A percentile compares a stretch with the other conserved stretches of the same genome.
These are phyloP conservation scores for Scolanthus callimorphus DNA, from an alignment of 92 coral and sea anemone species.

Conservation along the genomic window DNA sequence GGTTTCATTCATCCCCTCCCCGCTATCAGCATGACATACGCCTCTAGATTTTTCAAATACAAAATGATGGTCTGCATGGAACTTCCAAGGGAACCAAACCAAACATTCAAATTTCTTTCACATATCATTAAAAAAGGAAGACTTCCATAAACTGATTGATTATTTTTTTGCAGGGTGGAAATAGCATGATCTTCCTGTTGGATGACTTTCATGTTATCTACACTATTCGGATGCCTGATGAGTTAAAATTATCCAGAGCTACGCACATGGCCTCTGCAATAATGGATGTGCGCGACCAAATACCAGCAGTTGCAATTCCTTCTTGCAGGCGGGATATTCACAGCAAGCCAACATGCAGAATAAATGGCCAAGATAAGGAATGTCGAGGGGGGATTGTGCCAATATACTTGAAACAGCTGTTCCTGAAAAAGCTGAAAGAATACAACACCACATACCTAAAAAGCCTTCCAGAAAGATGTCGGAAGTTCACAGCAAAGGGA, in stretches of 20 bases:
- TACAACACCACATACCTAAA: not conserved
- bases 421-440: not conserved
- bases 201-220: conserved; percentile 52
- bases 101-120: no score
- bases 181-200: conserved; percentile 10
- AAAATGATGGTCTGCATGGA: no score
- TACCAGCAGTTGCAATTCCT: conserved; percentile 14
- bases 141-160: no score
- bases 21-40: no score
- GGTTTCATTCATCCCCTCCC: no score
- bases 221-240: conserved; percentile 35
- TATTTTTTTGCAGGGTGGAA: conserved; percentile 6
- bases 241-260: conserved; percentile 42
- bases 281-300: conserved; percentile 26
- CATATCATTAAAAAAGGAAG: no score
- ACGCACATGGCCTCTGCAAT: conserved; percentile 49
- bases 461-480: not conserved
- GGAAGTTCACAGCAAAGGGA: not conserved
- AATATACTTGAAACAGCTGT: no score
- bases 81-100: no score
- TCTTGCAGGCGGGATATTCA: conserved; percentile 3
- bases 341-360: not conserved
- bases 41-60: no score
- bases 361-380: conserved; percentile 5
- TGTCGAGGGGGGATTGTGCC: conserved; percentile 21